phyloP scores from a whole-genome alignment of 2,113 vertebrate species.

The Equus quagga region DNA sequence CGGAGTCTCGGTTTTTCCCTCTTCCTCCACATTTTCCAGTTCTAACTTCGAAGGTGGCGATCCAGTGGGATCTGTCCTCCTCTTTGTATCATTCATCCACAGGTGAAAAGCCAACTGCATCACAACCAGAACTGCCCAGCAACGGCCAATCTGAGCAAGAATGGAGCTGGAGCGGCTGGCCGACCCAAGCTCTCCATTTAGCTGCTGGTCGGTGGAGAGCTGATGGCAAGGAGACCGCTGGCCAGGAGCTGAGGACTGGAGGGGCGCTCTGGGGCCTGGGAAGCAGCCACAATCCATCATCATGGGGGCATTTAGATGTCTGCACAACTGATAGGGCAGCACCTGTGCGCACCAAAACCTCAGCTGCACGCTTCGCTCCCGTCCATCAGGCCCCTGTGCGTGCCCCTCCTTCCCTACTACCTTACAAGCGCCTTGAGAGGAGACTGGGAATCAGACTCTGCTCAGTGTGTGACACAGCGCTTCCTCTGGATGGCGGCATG shows the following conservation, averaged over 20 bases:
- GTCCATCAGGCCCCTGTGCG: background rate
- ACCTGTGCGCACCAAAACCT: background rate
- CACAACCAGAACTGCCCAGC: background rate
- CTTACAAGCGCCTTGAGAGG: background rate
- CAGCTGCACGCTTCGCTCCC: background rate
- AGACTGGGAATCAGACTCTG: background rate
- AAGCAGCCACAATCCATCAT: background rate
- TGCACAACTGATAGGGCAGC: background rate
- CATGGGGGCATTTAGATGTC: background rate
- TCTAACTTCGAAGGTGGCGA: background rate
- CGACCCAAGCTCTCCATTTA: background rate
- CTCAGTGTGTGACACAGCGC: background rate
- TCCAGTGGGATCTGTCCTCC: background rate
- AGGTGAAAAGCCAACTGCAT: background rate
- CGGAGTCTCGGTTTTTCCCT: background rate
- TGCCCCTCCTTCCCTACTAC: background rate
- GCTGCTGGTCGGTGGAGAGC: background rate
- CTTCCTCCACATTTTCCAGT: background rate
- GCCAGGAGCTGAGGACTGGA: too few relatives aligned
- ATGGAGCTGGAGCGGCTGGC: too few relatives aligned
- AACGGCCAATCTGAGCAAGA: background rate
- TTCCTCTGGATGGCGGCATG: background rate
- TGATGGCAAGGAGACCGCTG: accelerated
- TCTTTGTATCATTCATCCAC: background rate
- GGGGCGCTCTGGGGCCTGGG: too few relatives aligned